These are phyloP conservation scores for Ectemnius cavifrons DNA, from an alignment of 2,888 invertebrate genomes.

Conservation along the genomic window DNA sequence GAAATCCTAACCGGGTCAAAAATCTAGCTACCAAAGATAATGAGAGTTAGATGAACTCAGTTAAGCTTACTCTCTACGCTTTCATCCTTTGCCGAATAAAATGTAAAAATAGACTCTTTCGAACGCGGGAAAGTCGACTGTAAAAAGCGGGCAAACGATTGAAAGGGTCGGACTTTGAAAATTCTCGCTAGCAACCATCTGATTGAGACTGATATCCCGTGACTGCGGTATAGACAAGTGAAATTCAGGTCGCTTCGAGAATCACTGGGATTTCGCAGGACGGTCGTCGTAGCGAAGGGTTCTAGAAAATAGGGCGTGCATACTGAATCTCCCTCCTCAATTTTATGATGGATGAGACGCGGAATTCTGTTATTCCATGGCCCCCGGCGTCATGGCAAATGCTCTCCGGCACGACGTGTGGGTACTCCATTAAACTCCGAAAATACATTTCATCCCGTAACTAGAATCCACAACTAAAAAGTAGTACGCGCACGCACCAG, in stretches of 20 bases:
- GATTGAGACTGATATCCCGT: too few species aligned
- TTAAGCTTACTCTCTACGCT: constrained; percentile 20
- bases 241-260: constrained; percentile 37
- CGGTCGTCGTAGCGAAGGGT: constrained; percentile 26
- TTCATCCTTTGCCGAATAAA: too few species aligned
- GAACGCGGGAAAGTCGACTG: too few species aligned
- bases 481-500: too few species aligned
- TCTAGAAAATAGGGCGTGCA: constrained; percentile 35
- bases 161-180: too few species aligned
- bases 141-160: too few species aligned
- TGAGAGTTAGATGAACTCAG: constrained; percentile 3
- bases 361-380: constrained; percentile 26
- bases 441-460: background rate
- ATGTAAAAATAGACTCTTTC: too few species aligned
- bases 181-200: too few species aligned
- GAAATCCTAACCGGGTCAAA: constrained; percentile 31
- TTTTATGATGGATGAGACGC: constrained; percentile 29
- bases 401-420: background rate
- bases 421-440: constrained; percentile 3
- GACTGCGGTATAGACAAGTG: too few species aligned
- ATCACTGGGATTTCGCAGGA: constrained; percentile 32
- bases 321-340: constrained; percentile 17
- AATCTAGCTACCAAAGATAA: constrained; percentile 45
- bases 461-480: background rate
- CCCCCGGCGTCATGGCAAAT: background rate